Evolutionary conservation across 1,140 invertebrate species (phyloP), one percentile per base, ranked within the genome.

Genomic region (Drosophila jambulina): DNA sequence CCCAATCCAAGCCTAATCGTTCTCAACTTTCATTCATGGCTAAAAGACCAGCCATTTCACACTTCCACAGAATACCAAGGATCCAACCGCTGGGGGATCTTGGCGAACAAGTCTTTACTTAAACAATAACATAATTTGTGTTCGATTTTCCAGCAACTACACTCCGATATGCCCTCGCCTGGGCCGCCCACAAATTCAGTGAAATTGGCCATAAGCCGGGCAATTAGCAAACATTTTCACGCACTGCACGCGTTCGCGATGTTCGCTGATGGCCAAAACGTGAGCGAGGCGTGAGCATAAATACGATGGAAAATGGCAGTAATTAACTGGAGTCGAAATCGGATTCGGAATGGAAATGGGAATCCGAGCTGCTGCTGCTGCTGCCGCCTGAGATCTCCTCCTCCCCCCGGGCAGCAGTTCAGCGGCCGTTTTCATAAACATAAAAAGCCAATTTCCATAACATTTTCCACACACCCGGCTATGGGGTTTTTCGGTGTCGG

Each of bases 371-470:
- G 12, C 10, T 53, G 27, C 17, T 32, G 48, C 46, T 4, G n/a
- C n/a, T n/a, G n/a, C n/a, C n/a, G n/a, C n/a, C n/a, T 1, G 29
- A 3, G 12, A 40, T 53, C n/a, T 23, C 51, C 27, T 17, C 40
- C 27, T 17, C 40, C 40, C 2, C 51, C 32, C n/a, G 13, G 17
- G 32, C 23, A 32, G 49, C 75, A 75, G 64, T 70, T 83, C 61
- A 83, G 80, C 62, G 77, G 40, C 62, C 78, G 82, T 85, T 86
- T 88, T 83, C 79, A 86, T 82, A 86, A 91, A 90, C 85, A 90
- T 90, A 91, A 90, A 90, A 90, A 90, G 82, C 86, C 85, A 90
- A 90, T 90, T 90, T 90, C 85, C 90, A 90, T 91, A 90, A 91
- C 85, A 90, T 91, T 90, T 86, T 65, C 40, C 45, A 25, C 67